A percentile compares a stretch with the other conserved stretches of the same genome.
These are phyloP conservation scores for Rhombomys opimus DNA, from an alignment of 2,113 vertebrate species.

Conservation along the genomic window DNA sequence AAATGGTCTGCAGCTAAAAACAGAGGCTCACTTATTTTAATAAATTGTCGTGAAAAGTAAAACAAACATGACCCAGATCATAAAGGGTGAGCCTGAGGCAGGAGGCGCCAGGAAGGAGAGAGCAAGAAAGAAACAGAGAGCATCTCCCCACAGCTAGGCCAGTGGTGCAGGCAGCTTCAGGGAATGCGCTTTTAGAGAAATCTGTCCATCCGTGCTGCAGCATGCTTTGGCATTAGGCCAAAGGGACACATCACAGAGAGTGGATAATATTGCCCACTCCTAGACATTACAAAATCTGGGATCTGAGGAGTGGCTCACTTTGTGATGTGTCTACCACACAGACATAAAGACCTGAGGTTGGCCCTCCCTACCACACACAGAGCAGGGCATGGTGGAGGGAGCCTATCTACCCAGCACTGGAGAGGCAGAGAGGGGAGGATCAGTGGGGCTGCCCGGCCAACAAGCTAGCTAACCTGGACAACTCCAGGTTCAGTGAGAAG, in stretches of 20 bases:
- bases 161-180: rapidly evolving
- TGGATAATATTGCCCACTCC: neutral
- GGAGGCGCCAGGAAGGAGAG: neutral
- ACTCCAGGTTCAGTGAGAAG: neutral
- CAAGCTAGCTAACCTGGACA: no score
- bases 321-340: neutral
- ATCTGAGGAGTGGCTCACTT: neutral
- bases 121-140: neutral
- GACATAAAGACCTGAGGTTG: no score
- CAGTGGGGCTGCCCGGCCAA: neutral
- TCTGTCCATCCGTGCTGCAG: rapidly evolving
- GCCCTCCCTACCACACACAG: neutral
- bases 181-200: rapidly evolving
- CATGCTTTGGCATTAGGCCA: rapidly evolving
- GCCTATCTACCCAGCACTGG: neutral
- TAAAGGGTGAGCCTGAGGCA: conserved; percentile 12
- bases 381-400: neutral
- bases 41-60: conserved; percentile 53
- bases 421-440: neutral
- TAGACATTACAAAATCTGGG: neutral
- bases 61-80: conserved; percentile 17
- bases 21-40: conserved; percentile 52
- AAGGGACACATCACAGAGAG: neutral
- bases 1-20: conserved; percentile 42
- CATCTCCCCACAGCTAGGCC: neutral